Base-by-base conservation (phyloP, 2,797 vertebrate genomes). In the Takifugu ocellatus region DNA sequence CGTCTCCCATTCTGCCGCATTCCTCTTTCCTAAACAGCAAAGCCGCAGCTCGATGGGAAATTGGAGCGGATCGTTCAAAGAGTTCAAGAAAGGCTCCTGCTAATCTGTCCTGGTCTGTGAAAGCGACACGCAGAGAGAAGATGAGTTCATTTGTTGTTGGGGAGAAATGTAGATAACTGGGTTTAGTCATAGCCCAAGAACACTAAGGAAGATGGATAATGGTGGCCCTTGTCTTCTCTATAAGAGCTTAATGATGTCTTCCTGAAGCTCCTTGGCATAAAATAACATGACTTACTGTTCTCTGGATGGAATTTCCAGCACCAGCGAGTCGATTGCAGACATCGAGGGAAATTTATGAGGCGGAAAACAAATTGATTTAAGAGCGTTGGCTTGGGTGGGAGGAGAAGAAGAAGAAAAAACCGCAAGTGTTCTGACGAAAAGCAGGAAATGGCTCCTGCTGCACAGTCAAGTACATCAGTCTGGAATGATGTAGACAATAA, bases 131-230 rank as follows among this genome's bases (percentile, higher is more conserved):
- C 54, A 33, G 25, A 72, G 56, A 44, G 67, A 59, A 59, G 54
- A 39, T 33, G 33, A 33, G 33, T 33, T 33, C 9, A 66, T 21
- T 55, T 60, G 59, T 72, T 72, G 56, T 24, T 62, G 47, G 66
- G 39, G 63, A 44, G 57, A 68, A 74, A 72, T 72, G 44, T 51
- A 62, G 42, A 53, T 66, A 74, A 70, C 53, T 50, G 45, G 29
- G 48, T 68, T 77, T 74, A 31, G 50, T 51, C 27, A 0, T 24
- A 46, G 17, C n/a, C 46, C 42, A 62, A 0, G 39, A 70, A 54
- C 56, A 65, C 61, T 70, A 52, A 72, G 62, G 66, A 55, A 76
- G 65, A 77, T 67, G 53, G 60, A 66, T 68, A 64, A 65, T 49
- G 27, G 8, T 16, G 55, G 61, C 25, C 54, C 60, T 63, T 66